Evolutionary conservation across 2,797 vertebrate species (phyloP).

Genomic region (Gymnoscopelus microlampas): DNA sequence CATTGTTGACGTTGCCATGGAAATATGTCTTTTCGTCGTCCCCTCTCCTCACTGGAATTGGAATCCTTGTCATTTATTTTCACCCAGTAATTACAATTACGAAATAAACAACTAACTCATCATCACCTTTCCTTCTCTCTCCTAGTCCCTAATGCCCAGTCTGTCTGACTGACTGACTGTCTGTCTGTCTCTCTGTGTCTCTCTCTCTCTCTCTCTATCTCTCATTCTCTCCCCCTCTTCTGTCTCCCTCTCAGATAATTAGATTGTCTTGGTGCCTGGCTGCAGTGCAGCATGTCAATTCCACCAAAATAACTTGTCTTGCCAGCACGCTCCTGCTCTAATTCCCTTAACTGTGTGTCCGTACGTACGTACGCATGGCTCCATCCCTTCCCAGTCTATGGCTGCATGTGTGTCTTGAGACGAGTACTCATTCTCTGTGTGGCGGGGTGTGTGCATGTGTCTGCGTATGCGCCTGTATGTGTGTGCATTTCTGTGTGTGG

Average conservation of each 20-base stretch:
- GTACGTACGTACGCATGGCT: conserved; percentile 6
- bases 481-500: conserved; percentile 13
- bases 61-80: too few relatives aligned
- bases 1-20: conserved; percentile 21
- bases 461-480: conserved; percentile 20
- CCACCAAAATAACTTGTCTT: conserved; percentile 64
- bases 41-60: conserved; percentile 14
- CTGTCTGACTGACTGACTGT: neutral
- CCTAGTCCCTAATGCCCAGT: neutral
- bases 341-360: conserved; percentile 45
- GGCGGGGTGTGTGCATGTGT: neutral
- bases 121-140: neutral
- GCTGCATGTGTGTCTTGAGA: too few relatives aligned
- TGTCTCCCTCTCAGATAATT: conserved; percentile 58
- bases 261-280: conserved; percentile 63
- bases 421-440: too few relatives aligned
- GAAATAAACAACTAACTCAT: too few relatives aligned
- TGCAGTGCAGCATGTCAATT: conserved; percentile 61
- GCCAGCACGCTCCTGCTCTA: conserved; percentile 50
- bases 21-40: conserved; percentile 34
- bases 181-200: neutral
- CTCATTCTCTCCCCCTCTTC: neutral
- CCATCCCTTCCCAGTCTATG: too few relatives aligned
- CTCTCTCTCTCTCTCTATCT: neutral
- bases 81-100: too few relatives aligned